phyloP scores from a whole-genome alignment of 2,797 vertebrate genomes.

The Enteromius trimaculatus region DNA sequence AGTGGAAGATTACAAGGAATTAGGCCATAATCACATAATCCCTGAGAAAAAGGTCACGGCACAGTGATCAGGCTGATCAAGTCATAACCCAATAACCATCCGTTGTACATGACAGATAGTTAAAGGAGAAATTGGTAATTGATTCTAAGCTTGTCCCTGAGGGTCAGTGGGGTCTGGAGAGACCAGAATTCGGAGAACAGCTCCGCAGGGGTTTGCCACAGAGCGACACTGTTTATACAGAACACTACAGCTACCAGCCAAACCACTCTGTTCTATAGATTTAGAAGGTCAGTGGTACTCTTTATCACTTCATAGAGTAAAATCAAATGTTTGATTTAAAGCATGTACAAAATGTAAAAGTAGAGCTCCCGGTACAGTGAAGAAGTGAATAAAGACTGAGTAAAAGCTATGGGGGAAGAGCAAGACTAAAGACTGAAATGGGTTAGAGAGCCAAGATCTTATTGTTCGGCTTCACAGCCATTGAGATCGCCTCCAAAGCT shows the following conservation, averaged over 20 bases:
- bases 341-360: not conserved
- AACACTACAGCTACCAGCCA: slow-evolving; percentile 26
- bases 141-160: slow-evolving; percentile 80
- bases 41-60: slow-evolving; percentile 54
- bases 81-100: slow-evolving; percentile 67
- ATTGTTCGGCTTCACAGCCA: slow-evolving; percentile 59
- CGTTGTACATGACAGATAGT: slow-evolving; percentile 74
- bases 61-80: slow-evolving; percentile 55
- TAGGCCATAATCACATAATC: slow-evolving; percentile 64
- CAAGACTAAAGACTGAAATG: slow-evolving; percentile 54
- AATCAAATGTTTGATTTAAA: not conserved
- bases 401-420: slow-evolving; percentile 22
- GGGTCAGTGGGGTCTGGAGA: slow-evolving; percentile 61
- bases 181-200: slow-evolving; percentile 52
- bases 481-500: slow-evolving; percentile 57
- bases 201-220: slow-evolving; percentile 52
- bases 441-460: slow-evolving; percentile 54
- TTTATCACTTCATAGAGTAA: not conserved
- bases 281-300: not conserved
- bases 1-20: slow-evolving; percentile 64
- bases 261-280: not conserved
- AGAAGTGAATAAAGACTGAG: slow-evolving; percentile 15
- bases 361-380: slow-evolving; percentile 17
- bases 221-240: slow-evolving; percentile 35
- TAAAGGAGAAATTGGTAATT: slow-evolving; percentile 76